Conservation (phyloP, 2,888 invertebrate genomes). For the Allolobophora icterica region DNA sequence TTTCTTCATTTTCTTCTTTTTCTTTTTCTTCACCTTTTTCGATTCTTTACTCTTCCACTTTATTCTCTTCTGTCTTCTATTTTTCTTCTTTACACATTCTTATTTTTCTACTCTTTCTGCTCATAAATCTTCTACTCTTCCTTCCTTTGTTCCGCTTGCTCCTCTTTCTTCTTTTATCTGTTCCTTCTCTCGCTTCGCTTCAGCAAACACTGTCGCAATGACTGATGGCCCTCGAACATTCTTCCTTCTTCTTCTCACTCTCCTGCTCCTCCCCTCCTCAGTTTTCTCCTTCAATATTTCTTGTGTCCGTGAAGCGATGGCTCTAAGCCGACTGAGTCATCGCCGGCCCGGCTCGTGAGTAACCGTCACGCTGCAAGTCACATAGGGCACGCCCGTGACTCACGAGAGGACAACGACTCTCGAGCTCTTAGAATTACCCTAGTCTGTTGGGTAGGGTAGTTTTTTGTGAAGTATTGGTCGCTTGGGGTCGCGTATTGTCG, state of each 20-base stretch:
- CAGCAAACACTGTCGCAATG: too few relatives aligned
- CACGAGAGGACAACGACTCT: slow-evolving; percentile 1
- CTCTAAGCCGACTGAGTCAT: slow-evolving; percentile 32
- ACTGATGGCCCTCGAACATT: too few relatives aligned
- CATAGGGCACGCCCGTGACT: slow-evolving; percentile 5
- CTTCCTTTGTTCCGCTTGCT: background rate
- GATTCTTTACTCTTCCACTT: background rate
- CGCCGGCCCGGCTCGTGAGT: slow-evolving; percentile 21
- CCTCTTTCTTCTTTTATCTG: background rate
- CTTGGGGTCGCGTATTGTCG: background rate
- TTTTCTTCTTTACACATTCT: background rate
- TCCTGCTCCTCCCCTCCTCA: slow-evolving; percentile 35
- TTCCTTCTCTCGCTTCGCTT: too few relatives aligned
- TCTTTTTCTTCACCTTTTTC: background rate
- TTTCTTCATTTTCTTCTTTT: background rate
- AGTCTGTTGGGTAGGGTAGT: background rate
- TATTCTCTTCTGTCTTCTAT: background rate
- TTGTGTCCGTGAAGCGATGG: slow-evolving; percentile 28
- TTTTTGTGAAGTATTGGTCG: background rate
- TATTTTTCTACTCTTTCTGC: background rate
- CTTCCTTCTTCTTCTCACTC: background rate
- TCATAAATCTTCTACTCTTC: background rate
- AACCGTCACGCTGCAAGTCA: background rate
- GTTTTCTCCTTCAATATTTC: slow-evolving; percentile 35
- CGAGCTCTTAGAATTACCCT: background rate